Evolutionary conservation across 2,888 invertebrate species (phyloP).

Genomic region (Iphiclides podalirius): DNA sequence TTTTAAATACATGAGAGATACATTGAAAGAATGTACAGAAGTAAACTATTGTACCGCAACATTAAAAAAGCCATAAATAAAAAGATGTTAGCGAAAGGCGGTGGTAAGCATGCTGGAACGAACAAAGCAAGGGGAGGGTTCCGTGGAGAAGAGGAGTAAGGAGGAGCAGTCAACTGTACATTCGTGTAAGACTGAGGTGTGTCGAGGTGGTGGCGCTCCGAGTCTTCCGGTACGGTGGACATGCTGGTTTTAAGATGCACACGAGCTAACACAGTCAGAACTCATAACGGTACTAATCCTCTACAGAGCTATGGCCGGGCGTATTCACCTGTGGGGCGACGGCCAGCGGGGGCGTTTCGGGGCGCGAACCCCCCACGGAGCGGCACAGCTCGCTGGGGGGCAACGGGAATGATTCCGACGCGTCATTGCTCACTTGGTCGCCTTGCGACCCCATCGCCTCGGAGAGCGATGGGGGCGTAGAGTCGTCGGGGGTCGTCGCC

Average conservation of each 20-base stretch:
- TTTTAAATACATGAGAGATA: not conserved
- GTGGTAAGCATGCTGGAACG: slow-evolving; percentile 29
- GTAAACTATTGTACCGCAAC: not conserved
- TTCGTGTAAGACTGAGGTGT: slow-evolving; percentile 27
- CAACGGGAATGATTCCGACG: slow-evolving; percentile 39
- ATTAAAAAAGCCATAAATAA: slow-evolving; percentile 3
- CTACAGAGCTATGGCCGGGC: slow-evolving; percentile 63
- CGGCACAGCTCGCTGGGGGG: slow-evolving; percentile 38
- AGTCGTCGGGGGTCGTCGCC: slow-evolving; percentile 28
- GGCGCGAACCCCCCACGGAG: slow-evolving; percentile 28
- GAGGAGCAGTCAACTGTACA: slow-evolving; percentile 38
- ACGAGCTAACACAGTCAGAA: slow-evolving; percentile 62
- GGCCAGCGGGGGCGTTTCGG: slow-evolving; percentile 29
- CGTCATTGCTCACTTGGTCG: slow-evolving; percentile 27
- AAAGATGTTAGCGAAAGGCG: slow-evolving; percentile 58
- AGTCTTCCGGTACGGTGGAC: slow-evolving; percentile 57
- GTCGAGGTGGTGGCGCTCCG: slow-evolving; percentile 35
- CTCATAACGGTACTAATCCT: slow-evolving; percentile 63
- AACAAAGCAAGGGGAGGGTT: slow-evolving; percentile 35
- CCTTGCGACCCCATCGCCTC: slow-evolving; percentile 31
- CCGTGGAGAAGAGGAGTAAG: slow-evolving; percentile 36
- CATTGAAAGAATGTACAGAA: slow-evolving; percentile 14
- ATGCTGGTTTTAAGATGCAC: slow-evolving; percentile 68
- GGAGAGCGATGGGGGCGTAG: slow-evolving; percentile 34
- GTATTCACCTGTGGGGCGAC: slow-evolving; percentile 70